Evolutionary conservation across 2,888 invertebrate genomes (phyloP), one percentile per base, ranked within the genome.

Genomic region (Mystacides longicornis): DNA sequence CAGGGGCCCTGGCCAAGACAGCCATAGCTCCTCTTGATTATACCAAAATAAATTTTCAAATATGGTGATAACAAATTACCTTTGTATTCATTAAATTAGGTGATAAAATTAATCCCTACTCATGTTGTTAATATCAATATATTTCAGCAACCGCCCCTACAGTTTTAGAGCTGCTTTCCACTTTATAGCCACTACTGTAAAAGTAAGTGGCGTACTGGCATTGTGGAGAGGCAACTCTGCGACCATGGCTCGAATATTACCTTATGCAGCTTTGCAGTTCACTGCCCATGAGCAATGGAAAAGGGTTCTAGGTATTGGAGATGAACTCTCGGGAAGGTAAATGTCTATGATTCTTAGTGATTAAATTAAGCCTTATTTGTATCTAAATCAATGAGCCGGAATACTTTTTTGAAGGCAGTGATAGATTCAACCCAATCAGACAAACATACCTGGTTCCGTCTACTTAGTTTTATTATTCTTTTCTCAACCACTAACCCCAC

Each of bases 171-270:
- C 85, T 47, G 92, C 90, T 0, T 66, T 83, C 1, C 67, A 71
- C 56, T 92, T 89, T 74, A 68, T 92, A n/a, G 63, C 72, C 23
- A 68, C 77, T 58, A 86, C 89, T 18, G 86, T 86, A 62, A 78
- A 76, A 62, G 78, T 78, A 16, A 89, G 95, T 67, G 98, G 99
- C 1, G 73, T 90, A 51, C 62, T 83, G 11, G 89, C 93, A 55
- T 72, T 99, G 64, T 99, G 96, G 96, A 80, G 98, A 52, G 99
- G 99, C 2, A 99, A 99, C 80, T 93, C 94, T 62, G 99, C 99
- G 3, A 98, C 97, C 0, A 93, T 99, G 93, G 94, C 92, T 16
- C 80, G 98, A 55, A 96, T 99, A 59, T 80, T 97, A 51, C 99
- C 99, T 0, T 97, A 98, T 73, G 95, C 98, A 20, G 93, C 98